Conservation (phyloP, 1,140 invertebrate genomes). For the Microplitis demolitor region DNA sequence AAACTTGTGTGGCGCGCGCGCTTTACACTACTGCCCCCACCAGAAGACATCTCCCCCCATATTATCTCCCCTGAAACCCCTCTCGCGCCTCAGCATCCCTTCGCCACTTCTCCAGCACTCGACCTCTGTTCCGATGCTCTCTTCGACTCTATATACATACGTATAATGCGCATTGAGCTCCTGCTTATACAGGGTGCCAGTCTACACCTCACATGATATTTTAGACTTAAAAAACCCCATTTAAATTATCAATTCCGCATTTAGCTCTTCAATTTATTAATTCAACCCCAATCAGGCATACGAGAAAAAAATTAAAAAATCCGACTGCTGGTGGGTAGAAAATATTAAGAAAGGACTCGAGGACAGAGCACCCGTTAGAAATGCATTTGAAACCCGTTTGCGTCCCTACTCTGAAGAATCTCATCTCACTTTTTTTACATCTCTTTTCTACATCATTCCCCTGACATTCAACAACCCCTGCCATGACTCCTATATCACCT, state of each 20-base stretch:
- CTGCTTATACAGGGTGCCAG: constrained; percentile 1
- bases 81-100: constrained; percentile 2
- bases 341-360: no score
- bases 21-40: constrained; percentile 22
- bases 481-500: neutral
- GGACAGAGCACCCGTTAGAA: no score
- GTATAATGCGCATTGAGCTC: neutral
- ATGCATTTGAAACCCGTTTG: no score
- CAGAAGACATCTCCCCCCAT: neutral
- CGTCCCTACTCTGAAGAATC: neutral
- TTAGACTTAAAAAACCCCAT: neutral
- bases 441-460: constrained; percentile 31
- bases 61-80: constrained; percentile 28
- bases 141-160: neutral
- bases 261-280: no score
- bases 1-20: constrained; percentile 27
- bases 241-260: neutral
- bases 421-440: no score
- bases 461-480: constrained; percentile 35
- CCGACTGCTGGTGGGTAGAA: no score
- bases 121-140: constrained; percentile 4
- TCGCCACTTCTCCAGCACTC: neutral
- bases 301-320: no score
- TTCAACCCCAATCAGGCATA: no score
- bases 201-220: neutral